Evolutionary conservation across 2,797 vertebrate species (phyloP), one percentile per base, ranked within the genome.

Genomic region (Gallinago solitaria): DNA sequence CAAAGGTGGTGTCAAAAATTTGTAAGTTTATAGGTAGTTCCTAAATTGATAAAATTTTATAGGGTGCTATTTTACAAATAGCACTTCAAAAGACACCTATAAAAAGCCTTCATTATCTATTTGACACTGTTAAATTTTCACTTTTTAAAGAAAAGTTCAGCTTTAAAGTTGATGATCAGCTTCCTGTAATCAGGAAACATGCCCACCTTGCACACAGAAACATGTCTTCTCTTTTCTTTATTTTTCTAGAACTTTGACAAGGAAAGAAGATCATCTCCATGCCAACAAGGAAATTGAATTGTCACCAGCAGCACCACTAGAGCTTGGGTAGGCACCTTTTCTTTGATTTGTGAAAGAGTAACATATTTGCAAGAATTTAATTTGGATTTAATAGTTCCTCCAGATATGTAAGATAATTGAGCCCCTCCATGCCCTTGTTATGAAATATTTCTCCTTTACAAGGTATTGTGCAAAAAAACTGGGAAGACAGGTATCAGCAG

Each of bases 231-330:
- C n/a, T 70, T 57, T 51, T 37, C 28, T 69, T 77, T 82, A 28
- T 43, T 68, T 82, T 71, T 68, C 6, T 59, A 56, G 14, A 24
- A 68, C 4, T 37, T 74, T 68, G 67, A 60, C 16, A 59, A 65
- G 5, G 24, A 78, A 78, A 68, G 8, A 56, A 30, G 11, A 45
- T 43, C 0, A n/a, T 68, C 70, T 56, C 10, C 35, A 32, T 68
- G 39, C 7, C 11, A 76, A 2, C 78, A 50, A 64, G 28, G 37
- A 71, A 91, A 68, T 11, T 2, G 7, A 47, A 78, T 59, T 53
- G 3, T 59, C 7, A 77, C 16, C 1, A 2, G 25, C 41, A 59
- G 6, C 1, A 1, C 7, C 53, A 50, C 41, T 60, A 18, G 9
- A n/a, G 14, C 68, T 69, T 90, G 15, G 20, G 77, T 84, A 17